Base-by-base conservation (phyloP, 1,140 invertebrate genomes). In the Platyscapa corneri region DNA sequence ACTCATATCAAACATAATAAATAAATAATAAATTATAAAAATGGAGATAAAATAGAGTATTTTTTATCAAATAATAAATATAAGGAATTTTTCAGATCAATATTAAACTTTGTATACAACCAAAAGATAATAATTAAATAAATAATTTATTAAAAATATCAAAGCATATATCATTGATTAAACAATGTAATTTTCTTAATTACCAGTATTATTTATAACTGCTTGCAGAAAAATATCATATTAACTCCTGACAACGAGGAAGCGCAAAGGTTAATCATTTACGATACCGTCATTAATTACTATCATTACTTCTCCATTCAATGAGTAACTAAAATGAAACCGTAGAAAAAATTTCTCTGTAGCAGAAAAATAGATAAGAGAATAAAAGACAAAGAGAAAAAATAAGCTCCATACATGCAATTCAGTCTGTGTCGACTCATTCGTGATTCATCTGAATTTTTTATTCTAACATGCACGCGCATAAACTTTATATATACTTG, bases 181-280 rank as follows among this genome's bases (percentile, higher is more conserved):
- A 70, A 12, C 20, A 34, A 70, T 70, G 16, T 70, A 70, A n/a
- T 34, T 34, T 34, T 70, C 0, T 34, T 70, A 18, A 10, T 53
- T 18, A 34, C 34, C 5, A 32, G 20, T 70, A 70, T 70, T 70
- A 32, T 70, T 34, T 70, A 70, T 34, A 70, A 37, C 32, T 70
- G 65, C 32, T 14, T 34, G 16, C 27, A 60, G 27, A 46, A 56
- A 56, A 56, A 56, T 60, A 60, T 60, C 20, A 60, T 60, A 27
- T 60, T 27, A 60, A 60, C 49, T 56, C 12, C 76, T 37, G 8
- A 34, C 3, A 34, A 8, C 30, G 5, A 27, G n/a, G 27, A 78
- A 75, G 12, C n/a, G 5, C 20, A 56, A 64, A 27, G 23, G 23
- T 60, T 65, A 79, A 79, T 79, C 77, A 81, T 23, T 70, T 67